Evolutionary conservation across 2,888 invertebrate species (phyloP).

Genomic region (Campopleginae sp.): DNA sequence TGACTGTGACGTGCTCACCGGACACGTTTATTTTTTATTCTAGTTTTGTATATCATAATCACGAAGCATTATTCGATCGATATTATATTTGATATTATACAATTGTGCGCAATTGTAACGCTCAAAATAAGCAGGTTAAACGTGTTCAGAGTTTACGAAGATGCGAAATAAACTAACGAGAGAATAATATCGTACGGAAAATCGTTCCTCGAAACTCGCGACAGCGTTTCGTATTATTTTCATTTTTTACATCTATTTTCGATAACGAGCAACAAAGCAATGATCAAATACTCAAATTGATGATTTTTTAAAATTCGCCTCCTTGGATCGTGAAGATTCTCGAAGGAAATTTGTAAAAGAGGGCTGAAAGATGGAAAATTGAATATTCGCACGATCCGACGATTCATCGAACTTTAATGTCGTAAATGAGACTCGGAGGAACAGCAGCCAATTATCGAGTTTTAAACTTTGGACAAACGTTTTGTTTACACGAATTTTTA

Average conservation of each 20-base stretch:
- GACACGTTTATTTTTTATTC: slow-evolving; percentile 62
- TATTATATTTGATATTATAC: slow-evolving; percentile 43
- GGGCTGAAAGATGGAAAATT: not conserved
- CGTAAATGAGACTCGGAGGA: not conserved
- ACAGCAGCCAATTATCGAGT: not conserved
- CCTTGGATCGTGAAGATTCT: not conserved
- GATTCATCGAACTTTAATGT: not conserved
- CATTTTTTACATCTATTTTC: slow-evolving; percentile 58
- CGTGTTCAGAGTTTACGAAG: slow-evolving; percentile 62
- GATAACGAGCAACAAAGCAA: slow-evolving; percentile 40
- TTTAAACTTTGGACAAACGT: slow-evolving; percentile 15
- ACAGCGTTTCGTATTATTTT: slow-evolving; percentile 71
- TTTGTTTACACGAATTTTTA: slow-evolving; percentile 44
- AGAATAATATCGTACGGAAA: slow-evolving; percentile 57
- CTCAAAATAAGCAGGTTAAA: slow-evolving; percentile 66
- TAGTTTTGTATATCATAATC: slow-evolving; percentile 52
- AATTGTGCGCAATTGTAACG: slow-evolving; percentile 54
- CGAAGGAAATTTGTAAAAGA: not conserved
- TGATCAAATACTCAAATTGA: slow-evolving; percentile 6
- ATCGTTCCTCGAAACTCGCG: slow-evolving; percentile 66
- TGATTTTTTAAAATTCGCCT: not conserved
- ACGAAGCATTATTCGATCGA: slow-evolving; percentile 45
- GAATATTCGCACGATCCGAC: not conserved
- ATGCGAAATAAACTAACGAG: slow-evolving; percentile 21
- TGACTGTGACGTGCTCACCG: slow-evolving; percentile 62